phyloP scores from a whole-genome alignment of 2,113 vertebrate genomes.

The Phrynosoma platyrhinos region DNA sequence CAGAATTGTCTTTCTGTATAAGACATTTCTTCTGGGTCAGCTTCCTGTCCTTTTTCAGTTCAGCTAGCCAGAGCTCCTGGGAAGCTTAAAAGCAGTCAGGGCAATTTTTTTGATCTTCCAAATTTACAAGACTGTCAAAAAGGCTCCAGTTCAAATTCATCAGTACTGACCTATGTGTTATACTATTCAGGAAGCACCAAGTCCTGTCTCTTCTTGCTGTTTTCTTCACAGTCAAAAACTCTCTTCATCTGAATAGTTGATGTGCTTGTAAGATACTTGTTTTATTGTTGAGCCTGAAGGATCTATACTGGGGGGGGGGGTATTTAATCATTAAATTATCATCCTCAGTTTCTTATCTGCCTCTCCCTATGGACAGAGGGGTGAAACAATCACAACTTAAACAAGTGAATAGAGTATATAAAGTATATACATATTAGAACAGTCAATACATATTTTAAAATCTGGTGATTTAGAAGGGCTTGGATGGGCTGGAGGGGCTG shows the following conservation, averaged over 20 bases:
- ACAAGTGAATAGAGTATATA: no score
- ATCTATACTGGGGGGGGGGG: no score
- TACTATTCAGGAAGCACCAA: neutral
- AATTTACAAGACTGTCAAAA: neutral
- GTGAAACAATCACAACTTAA: no score
- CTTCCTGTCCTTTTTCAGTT: neutral
- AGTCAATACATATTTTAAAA: no score
- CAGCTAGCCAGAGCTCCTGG: neutral
- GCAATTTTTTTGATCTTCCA: neutral
- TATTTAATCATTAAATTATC: neutral
- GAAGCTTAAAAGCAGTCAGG: neutral
- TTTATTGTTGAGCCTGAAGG: neutral
- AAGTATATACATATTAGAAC: no score
- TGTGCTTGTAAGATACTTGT: neutral
- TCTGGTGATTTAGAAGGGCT: no score
- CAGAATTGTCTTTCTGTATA: neutral
- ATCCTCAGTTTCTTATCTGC: no score
- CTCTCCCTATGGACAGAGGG: no score
- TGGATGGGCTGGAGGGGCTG: neutral
- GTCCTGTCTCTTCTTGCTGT: neutral
- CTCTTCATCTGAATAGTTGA: neutral
- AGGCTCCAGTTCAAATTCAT: neutral
- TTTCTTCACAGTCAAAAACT: neutral
- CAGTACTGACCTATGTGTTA: neutral
- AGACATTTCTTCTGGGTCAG: neutral